Evolutionary conservation across 2,888 invertebrate genomes (phyloP).

Genomic region (Eilema depressum): DNA sequence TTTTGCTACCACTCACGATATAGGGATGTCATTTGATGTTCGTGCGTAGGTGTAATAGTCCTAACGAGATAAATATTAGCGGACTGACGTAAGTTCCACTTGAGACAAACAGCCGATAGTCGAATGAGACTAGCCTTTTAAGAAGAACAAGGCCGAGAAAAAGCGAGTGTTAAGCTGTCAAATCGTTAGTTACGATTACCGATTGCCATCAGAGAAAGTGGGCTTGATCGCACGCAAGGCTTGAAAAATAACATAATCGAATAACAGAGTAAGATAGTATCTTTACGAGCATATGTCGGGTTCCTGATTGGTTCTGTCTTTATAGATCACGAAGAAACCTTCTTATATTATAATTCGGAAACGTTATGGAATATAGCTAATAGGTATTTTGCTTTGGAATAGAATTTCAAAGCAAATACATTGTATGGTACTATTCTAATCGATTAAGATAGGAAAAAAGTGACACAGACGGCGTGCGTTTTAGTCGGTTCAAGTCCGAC

Average conservation of each 20-base stretch:
- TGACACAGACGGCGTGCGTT: no score
- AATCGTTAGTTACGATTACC: neutral
- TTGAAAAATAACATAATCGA: neutral
- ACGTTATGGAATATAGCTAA: neutral
- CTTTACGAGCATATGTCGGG: neutral
- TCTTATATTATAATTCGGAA: neutral
- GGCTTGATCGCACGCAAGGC: neutral
- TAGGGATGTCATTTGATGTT: neutral
- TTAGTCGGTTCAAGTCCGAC: no score
- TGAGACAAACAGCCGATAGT: neutral
- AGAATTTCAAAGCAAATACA: no score
- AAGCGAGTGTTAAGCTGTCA: neutral
- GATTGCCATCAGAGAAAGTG: slow-evolving; percentile 1
- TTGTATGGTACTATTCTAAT: no score
- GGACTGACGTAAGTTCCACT: neutral
- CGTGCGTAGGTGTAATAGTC: neutral
- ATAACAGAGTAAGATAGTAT: neutral
- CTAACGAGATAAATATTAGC: neutral
- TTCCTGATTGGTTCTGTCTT: neutral
- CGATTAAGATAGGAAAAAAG: no score
- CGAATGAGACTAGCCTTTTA: no score
- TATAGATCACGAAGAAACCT: neutral
- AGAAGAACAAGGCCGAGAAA: neutral
- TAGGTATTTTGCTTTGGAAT: no score
- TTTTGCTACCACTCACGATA: neutral